Evolutionary conservation across 2,113 vertebrate genomes (phyloP), one percentile per base, ranked within the genome.

Genomic region (Tor tambroides): DNA sequence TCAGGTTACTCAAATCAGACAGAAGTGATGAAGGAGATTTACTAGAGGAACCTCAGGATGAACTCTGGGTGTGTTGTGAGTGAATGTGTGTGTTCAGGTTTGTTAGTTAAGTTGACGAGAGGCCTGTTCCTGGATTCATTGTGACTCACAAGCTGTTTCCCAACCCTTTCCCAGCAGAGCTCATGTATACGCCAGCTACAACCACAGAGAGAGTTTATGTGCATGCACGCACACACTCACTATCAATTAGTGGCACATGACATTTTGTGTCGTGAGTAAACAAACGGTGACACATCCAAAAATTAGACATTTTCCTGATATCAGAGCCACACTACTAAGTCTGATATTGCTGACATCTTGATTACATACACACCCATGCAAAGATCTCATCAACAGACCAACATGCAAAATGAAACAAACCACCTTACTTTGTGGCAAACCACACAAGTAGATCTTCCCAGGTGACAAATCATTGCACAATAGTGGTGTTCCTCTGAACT

Each of bases 141-240:
- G 92, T 93, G 92, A 94, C 84, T 95, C 94, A 95, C 91, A 92
- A 90, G 90, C 90, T 90, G 92, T 94, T 92, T 94, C 93, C 91
- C 92, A 94, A 92, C 91, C 91, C 89, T 91, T 95, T 95, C 93
- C 94, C 94, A 95, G 93, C 91, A 95, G 92, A 91, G 92, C 90
- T 86, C 88, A 94, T 90, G 93, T 91, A 94, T 92, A 95, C 89
- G 91, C 93, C 93, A 93, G 92, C 91, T 91, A 90, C 87, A 88
- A 91, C 93, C 92, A 89, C 93, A 93, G 85, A 87, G 72, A 86
- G 85, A 80, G 51, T 80, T 86, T 85, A 82, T 77, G 72, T 87
- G 71, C 75, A 32, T 54, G 51, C 56, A 26, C n/a, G 23, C 80
- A 69, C 65, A 69, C 43, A 83, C 54, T 80, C 56, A 72, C 51